Evolutionary conservation across 2,797 vertebrate genomes (phyloP), one percentile per base, ranked within the genome.

Genomic region (Alfaro cultratus): DNA sequence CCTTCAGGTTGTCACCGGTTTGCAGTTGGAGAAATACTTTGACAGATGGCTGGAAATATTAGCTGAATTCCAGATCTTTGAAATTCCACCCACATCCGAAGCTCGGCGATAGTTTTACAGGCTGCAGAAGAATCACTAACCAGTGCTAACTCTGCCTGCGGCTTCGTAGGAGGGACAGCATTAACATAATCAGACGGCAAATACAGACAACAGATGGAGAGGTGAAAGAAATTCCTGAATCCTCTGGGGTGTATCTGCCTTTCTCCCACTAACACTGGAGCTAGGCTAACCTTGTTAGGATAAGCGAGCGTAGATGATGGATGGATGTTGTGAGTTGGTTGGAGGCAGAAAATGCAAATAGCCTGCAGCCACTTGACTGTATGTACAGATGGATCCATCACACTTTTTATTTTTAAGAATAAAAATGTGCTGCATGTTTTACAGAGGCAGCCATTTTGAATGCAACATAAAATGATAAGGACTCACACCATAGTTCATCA

Each of bases 1-100:
- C 47, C 57, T n/a, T 8, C 45, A 36, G 39, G 23, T 62, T 57
- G 70, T 53, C 16, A 47, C 60, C 68, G 67, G n/a, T 80, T 62
- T 55, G 7, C 21, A 53, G 29, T 15, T 23, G 80, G 82, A 82
- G 53, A 55, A 76, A 55, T n/a, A 10, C 16, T 78, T 29, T 47
- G 39, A 57, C 81, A 80, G 86, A 84, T 76, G 39, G 60, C 45
- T 45, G 55, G 39, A 77, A 76, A 75, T 12, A 21, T 80, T 74
- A 36, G 53, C 53, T 60, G 21, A 72, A 34, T 62, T 60, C 16
- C 46, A 70, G 62, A 78, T 45, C 21, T 57, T 23, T 62, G 73
- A 77, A 51, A 74, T 76, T 73, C 57, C 55, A n/a, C 67, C 62
- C 57, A 75, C 80, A 31, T 62, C 67, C 45, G 72, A 70, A 64